Percentiles rank a stretch among this genome's conserved stretches.
phyloP scores from a whole-genome alignment of 30 jellyfish, hydroid and myxozoan genomes.

The Pelagia noctiluca region DNA sequence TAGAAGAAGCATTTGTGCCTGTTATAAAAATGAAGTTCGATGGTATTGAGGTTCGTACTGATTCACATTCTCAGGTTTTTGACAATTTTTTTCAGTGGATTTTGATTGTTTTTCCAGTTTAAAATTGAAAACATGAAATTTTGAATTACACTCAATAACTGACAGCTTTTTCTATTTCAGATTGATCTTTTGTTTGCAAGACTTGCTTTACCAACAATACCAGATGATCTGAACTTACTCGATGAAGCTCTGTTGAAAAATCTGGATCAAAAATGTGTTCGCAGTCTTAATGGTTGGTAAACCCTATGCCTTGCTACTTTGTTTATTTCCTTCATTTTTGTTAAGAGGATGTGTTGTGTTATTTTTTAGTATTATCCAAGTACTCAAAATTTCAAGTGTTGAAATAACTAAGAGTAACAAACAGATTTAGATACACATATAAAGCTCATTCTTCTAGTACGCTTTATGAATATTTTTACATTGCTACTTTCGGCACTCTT shows the following conservation, averaged over 20 bases:
- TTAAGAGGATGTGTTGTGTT: not conserved
- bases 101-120: not conserved
- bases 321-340: not conserved
- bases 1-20: conserved; percentile 99
- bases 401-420: no score
- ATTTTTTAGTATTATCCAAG: not conserved
- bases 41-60: conserved; percentile 98
- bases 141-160: not conserved
- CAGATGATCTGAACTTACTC: conserved; percentile 84
- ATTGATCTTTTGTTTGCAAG: conserved; percentile 97
- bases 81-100: no score
- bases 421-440: no score
- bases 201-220: conserved; percentile 88
- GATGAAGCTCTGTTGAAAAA: conserved; percentile 88
- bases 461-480: no score
- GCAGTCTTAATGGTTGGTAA: conserved; percentile 94
- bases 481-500: no score
- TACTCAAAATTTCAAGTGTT: no score
- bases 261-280: conserved; percentile 95
- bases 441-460: no score
- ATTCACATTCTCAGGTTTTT: no score
- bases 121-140: not conserved
- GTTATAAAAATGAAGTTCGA: conserved; percentile 95
- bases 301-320: not conserved
- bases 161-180: conserved; percentile 36